Base-by-base conservation (phyloP, 2,797 vertebrate genomes). In the Rhinichthys osculus region DNA sequence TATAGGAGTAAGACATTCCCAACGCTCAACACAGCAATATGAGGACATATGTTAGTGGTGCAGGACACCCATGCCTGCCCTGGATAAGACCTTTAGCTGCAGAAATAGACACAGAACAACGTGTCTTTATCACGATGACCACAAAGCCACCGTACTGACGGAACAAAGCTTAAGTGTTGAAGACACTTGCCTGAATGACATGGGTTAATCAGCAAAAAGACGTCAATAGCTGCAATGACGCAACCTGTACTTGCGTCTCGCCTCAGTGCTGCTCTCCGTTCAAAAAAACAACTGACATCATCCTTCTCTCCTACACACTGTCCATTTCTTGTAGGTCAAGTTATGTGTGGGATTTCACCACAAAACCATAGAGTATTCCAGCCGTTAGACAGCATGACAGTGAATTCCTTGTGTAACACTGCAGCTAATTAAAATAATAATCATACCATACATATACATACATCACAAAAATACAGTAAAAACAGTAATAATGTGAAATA, bases 191-290 rank as follows among this genome's bases (percentile, higher is more conserved):
- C 76, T 17, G 19, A 35, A 77, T 78, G 85, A 85, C 85, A 90
- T 44, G 81, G 38, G 81, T 67, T 81, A 81, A 88, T 89, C 80
- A 83, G 89, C 71, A 85, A 83, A 85, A 62, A 83, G 66, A 81
- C 33, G 21, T 62, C 70, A 82, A 77, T 23, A 57, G 57, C 81
- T 67, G 74, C 72, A 70, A 14, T 88, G 87, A 83, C 59, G 73
- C 57, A 73, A 87, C 52, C 30, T 78, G 72, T 38, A 19, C 52
- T 42, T 5, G 42, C 64, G 64, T 86, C 35, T 33, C 71, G 62
- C 23, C 64, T 74, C 79, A 69, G 40, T 57, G 21, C 54, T 78
- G 33, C 21, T 71, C 59, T 70, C 62, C n/a, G 38, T 52, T 80
- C 47, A 88, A 14, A 71, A 17, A 74, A 85, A 64, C 71, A 88